Base-by-base conservation (phyloP, 2,888 invertebrate species). In the Oxytorus armatus region DNA sequence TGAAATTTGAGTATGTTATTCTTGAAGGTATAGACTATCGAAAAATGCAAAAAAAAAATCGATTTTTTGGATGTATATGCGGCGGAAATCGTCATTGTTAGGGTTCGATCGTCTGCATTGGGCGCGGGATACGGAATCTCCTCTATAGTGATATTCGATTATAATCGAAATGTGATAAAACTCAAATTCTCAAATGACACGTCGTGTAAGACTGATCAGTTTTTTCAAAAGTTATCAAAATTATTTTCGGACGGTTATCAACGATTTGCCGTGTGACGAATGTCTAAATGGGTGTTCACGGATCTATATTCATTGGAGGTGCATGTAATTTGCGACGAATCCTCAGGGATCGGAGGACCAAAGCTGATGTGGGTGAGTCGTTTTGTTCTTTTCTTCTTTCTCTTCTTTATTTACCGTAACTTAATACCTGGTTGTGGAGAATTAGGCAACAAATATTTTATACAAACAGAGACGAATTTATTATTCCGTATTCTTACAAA, bases 21-120 rank as follows among this genome's bases (percentile, higher is more conserved):
- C n/a, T n/a, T n/a, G n/a, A n/a, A n/a, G n/a, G n/a, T n/a, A n/a
- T n/a, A n/a, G n/a, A n/a, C n/a, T n/a, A n/a, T n/a, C n/a, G n/a
- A n/a, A n/a, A n/a, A n/a, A n/a, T n/a, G n/a, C n/a, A n/a, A n/a
- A n/a, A n/a, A n/a, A n/a, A n/a, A n/a, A n/a, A n/a, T n/a, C n/a
- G n/a, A n/a, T n/a, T n/a, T n/a, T n/a, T n/a, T n/a, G n/a, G n/a
- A n/a, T n/a, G 65, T 42, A 81, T 90, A 79, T 90, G 89, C 55
- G 84, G 82, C 11, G 83, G 82, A 29, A 51, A 83, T n/a, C 84
- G 83, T 7, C 65, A 72, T 44, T 90, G 90, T 47, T 83, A 86
- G 33, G 87, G 86, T 53, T 87, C 87, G 11, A 84, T 85, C 0
- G 72, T 90, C n/a, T 90, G 90, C 73, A 82, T 84, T 65, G 84